These are phyloP conservation scores for Probaryconus sp. DNA, from an alignment of 1,140 invertebrate species.

Conservation along the genomic window DNA sequence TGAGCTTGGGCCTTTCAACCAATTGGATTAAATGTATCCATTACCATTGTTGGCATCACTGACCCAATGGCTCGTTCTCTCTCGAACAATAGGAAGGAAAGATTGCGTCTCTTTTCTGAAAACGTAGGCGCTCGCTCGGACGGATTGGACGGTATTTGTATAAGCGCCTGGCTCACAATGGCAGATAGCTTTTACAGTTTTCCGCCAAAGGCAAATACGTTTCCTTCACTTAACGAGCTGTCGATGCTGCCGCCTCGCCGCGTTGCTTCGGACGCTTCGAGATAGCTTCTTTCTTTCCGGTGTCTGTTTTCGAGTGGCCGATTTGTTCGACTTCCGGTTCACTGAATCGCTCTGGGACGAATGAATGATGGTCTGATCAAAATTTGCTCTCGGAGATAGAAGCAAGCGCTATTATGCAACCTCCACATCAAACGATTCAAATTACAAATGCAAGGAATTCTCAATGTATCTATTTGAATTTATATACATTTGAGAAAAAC, in stretches of 20 bases:
- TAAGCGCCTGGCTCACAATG: conserved; percentile 34
- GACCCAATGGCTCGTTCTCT: conserved; percentile 31
- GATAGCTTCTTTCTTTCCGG: conserved; percentile 61
- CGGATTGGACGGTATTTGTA: conserved; percentile 11
- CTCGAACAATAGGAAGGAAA: too few species aligned
- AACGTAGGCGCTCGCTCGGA: conserved; percentile 43
- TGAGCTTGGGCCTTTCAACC: conserved; percentile 52
- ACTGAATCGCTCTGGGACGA: conserved; percentile 50
- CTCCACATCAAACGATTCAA: conserved; percentile 32
- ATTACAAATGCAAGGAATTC: conserved; percentile 37
- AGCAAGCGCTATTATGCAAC: conserved; percentile 54
- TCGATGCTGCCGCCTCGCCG: conserved; percentile 51
- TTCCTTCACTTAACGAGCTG: conserved; percentile 54
- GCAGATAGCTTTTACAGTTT: conserved; percentile 44
- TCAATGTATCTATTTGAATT: not conserved
- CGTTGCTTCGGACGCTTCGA: conserved; percentile 38
- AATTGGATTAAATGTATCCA: conserved; percentile 76
- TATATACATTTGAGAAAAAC: too few species aligned
- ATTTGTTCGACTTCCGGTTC: conserved; percentile 66
- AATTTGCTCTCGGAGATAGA: conserved; percentile 13
- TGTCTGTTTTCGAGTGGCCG: conserved; percentile 63
- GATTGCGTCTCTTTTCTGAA: too few species aligned
- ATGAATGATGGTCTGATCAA: conserved; percentile 42
- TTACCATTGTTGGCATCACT: conserved; percentile 66
- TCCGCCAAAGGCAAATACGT: conserved; percentile 51